Conservation (phyloP, 1,140 invertebrate species). For the Pachypeltis micranthus region DNA sequence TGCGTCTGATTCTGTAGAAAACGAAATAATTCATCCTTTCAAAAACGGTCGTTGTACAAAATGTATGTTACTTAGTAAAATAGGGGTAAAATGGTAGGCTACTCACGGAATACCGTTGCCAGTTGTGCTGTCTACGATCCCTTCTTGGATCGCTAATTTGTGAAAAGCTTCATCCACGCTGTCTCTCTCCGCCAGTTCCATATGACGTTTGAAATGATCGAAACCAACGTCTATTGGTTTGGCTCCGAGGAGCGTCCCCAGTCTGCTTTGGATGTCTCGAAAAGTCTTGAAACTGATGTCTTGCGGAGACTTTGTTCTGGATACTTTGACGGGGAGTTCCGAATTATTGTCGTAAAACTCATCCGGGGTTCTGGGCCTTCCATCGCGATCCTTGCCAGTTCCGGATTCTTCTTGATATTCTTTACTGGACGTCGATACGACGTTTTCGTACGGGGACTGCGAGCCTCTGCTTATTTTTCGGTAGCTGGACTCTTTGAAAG, state of each 20-base stretch:
- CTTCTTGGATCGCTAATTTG: background rate
- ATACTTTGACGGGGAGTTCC: background rate
- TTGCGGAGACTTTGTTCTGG: background rate
- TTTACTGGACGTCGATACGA: background rate
- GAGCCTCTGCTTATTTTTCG: background rate
- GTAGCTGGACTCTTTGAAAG: background rate
- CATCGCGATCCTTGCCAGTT: background rate
- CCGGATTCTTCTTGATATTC: constrained; percentile 12
- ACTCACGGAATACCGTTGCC: too few species aligned
- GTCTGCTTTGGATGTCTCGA: background rate
- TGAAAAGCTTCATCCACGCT: constrained; percentile 7
- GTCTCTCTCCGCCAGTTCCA: background rate
- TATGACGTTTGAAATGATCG: too few species aligned
- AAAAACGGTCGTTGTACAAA: too few species aligned
- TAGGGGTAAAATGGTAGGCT: too few species aligned
- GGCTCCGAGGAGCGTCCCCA: background rate
- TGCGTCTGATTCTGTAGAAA: too few species aligned
- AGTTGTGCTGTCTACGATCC: background rate
- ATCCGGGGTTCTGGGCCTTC: background rate
- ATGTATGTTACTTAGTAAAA: too few species aligned
- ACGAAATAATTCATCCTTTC: too few species aligned
- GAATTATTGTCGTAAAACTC: constrained; percentile 7
- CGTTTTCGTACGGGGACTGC: constrained; percentile 4
- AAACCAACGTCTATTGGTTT: background rate
- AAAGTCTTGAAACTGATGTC: background rate